Percentiles rank a stretch among this genome's conserved stretches.
These are phyloP conservation scores for Timema cristinae DNA, from an alignment of 2,888 invertebrate species.

Conservation along the genomic window DNA sequence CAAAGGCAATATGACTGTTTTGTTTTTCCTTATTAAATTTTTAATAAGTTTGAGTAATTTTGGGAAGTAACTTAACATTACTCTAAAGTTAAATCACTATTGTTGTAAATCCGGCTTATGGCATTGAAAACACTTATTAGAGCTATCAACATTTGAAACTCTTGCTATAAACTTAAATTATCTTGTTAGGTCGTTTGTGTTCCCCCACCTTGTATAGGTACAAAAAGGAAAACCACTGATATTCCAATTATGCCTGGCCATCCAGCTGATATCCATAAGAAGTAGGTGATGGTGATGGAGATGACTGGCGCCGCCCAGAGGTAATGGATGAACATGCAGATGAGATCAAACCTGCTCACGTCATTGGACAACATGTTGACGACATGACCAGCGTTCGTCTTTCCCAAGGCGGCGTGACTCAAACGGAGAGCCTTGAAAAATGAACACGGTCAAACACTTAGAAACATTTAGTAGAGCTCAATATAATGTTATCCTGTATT, in stretches of 20 bases:
- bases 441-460: neutral
- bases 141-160: no score
- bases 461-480: no score
- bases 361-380: conserved; percentile 56
- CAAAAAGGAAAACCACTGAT: conserved; percentile 48
- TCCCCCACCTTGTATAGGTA: conserved; percentile 35
- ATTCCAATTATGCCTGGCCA: conserved; percentile 59
- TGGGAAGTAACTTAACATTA: no score
- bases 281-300: conserved; percentile 57
- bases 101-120: no score
- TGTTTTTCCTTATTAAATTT: no score
- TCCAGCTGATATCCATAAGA: conserved; percentile 56
- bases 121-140: no score
- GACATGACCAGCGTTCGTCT: conserved; percentile 56
- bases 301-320: conserved; percentile 54
- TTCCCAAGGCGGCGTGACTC: conserved; percentile 55
- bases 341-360: conserved; percentile 53
- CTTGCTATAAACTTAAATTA: neutral
- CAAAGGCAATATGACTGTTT: no score
- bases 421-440: conserved; percentile 47
- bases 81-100: no score
- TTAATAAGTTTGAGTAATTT: no score
- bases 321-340: conserved; percentile 50
- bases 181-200: neutral
- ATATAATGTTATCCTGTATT: no score